Percentiles rank a stretch among this genome's conserved stretches.
phyloP scores from a whole-genome alignment of 2,888 invertebrate genomes.

The Erebia aethiops region DNA sequence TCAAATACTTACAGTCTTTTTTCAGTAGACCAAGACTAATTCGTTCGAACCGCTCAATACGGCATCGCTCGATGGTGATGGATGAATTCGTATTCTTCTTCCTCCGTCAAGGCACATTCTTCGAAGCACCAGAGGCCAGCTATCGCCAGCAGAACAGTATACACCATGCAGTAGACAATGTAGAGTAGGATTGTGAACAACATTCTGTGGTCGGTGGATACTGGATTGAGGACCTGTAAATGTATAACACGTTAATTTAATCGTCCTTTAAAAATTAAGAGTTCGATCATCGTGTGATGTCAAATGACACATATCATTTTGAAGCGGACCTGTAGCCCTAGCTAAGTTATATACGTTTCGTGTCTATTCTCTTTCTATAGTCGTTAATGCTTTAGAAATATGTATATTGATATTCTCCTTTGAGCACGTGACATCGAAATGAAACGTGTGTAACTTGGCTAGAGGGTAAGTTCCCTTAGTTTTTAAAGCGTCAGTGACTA shows the following conservation, averaged over 20 bases:
- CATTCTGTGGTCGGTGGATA: conserved; percentile 50
- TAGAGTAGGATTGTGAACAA: conserved; percentile 68
- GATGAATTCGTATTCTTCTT: conserved; percentile 72
- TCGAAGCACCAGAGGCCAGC: conserved; percentile 81
- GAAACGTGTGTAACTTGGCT: too few relatives aligned
- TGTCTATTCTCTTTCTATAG: too few relatives aligned
- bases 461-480: too few relatives aligned
- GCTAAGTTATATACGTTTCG: too few relatives aligned
- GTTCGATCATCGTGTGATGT: too few relatives aligned
- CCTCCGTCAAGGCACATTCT: conserved; percentile 74
- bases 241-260: not conserved
- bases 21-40: conserved; percentile 17
- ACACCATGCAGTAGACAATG: conserved; percentile 65
- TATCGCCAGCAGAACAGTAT: conserved; percentile 71
- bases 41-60: conserved; percentile 50
- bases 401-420: too few relatives aligned
- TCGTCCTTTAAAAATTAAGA: too few relatives aligned
- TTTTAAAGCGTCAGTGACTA: too few relatives aligned
- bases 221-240: conserved; percentile 24
- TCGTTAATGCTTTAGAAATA: too few relatives aligned
- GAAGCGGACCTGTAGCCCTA: too few relatives aligned
- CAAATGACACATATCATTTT: too few relatives aligned
- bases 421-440: too few relatives aligned
- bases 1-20: conserved; percentile 32
- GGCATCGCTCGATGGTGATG: conserved; percentile 59